Evolutionary conservation across 2,888 invertebrate species (phyloP), one percentile per base, ranked within the genome.

Genomic region (Strigamia maritima): DNA sequence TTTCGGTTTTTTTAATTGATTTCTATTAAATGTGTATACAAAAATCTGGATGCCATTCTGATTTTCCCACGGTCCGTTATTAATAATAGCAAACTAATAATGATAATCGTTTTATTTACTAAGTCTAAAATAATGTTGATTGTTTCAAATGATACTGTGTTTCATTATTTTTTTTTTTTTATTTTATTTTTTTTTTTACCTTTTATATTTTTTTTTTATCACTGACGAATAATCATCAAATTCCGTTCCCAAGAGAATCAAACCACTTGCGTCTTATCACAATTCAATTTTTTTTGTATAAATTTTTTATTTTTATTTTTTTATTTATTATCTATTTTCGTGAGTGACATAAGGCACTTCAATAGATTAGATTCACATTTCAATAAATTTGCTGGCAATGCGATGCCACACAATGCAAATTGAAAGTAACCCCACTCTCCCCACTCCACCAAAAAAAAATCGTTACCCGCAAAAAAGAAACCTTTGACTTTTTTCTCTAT

Each of bases 181-280:
- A 4, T 6, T 35, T 35, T 35, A 35, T 4, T 31, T 31, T 31
- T 31, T 31, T 31, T 31, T 31, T 31, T 31, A 31, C 7, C n/a
- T n/a, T n/a, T n/a, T n/a, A n/a, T n/a, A 54, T 26, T 70, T 70
- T 70, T 70, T 28, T 70, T 26, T 70, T 70, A 70, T 70, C 70
- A n/a, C 60, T 70, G 70, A 70, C 16, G 70, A 70, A 70, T 70
- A 70, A 70, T 70, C 70, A 70, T 70, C 70, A 70, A 70, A 70
- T 70, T 70, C 70, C 70, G 70, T 70, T 70, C 70, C 70, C 70
- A 70, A 70, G 70, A 70, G 70, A 70, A 70, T 70, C 70, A 70
- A 70, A 70, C 70, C 70, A 70, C 70, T 70, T 70, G 70, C 26
- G 70, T n/a, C 28, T 70, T 70, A 70, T 70, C 70, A 28, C 70